Base-by-base conservation (phyloP, 30 jellyfish, hydroid and myxozoan genomes). In the Aurelia sp. region DNA sequence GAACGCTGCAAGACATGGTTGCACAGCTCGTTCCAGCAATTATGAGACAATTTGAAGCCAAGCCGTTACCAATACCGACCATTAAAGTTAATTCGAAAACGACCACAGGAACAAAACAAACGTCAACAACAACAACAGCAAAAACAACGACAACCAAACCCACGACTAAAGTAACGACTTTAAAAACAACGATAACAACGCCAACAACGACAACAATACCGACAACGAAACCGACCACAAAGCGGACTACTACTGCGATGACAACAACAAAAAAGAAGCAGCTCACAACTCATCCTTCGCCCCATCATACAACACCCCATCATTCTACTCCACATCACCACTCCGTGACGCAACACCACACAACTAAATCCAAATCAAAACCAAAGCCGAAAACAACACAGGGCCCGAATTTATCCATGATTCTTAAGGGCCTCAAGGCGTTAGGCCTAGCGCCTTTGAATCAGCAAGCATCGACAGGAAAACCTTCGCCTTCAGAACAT, bases 391-490 rank as follows among this genome's bases (percentile, higher is more conserved):
- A 77, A 68, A 80, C 97, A 66, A 81, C 90, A 10, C 96, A 73
- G 19, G 84, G 90, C 9, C 95, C 96, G 3, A 92, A 92, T 47
- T 69, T 92, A 18, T 88, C 89, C 53, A 27, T 86, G 79, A 87
- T 92, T 23, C 62, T 86, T 20, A 92, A 86, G 74, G 98, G 98
- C 3, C 90, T 87, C 22, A 92, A 92, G 35, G 98, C 97, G 5
- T 47, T 88, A 15, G 97, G 97, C 58, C 68, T 88, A 22, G 17
- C 96, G 2, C 74, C 89, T 19, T 0, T 73, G 1, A 65, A 67
- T 19, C 67, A 55, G 73, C 96, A 81, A 31, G 30, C 79, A 4
- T 44, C 96, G 3, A 78, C 96, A 15, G 74, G 66, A 21, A 71
- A 64, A 16, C 92, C 96, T 6, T 78, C 97, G 41, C 77, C 52